Percentiles rank a stretch among this genome's conserved stretches.
phyloP scores from a whole-genome alignment of 92 coral and sea anemone genomes.

The Hydrozoanthus gracilis region DNA sequence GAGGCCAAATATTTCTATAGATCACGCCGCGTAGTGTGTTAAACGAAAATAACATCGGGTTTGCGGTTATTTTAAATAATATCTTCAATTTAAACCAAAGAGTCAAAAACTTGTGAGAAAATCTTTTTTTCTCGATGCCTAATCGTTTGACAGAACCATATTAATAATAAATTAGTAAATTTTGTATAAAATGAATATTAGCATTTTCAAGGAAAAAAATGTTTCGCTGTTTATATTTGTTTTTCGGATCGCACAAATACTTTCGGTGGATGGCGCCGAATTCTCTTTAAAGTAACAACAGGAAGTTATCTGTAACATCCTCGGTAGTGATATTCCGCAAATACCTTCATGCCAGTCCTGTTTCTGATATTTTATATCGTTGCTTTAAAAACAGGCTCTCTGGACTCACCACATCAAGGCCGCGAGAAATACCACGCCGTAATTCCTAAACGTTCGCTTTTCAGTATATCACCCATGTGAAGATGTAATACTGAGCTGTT shows the following conservation, averaged over 20 bases:
- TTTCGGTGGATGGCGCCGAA: neutral
- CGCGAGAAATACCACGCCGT: neutral
- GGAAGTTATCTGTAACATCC: neutral
- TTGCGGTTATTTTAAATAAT: neutral
- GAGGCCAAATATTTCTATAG: neutral
- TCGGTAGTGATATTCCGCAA: neutral
- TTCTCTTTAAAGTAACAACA: slow-evolving; percentile 4
- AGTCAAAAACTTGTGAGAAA: slow-evolving; percentile 11
- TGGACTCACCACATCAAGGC: neutral
- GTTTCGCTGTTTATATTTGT: slow-evolving; percentile 2
- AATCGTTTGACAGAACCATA: slow-evolving; percentile 16
- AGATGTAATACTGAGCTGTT: too few species aligned
- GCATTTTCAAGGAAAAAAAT: slow-evolving; percentile 43
- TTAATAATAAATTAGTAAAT: slow-evolving; percentile 80
- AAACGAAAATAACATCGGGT: neutral
- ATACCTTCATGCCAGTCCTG: neutral
- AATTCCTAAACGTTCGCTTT: neutral
- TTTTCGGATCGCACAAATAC: neutral
- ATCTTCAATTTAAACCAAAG: neutral
- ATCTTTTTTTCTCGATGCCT: neutral
- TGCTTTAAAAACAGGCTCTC: slow-evolving; percentile 3
- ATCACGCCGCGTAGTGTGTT: neutral
- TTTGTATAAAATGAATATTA: slow-evolving; percentile 64
- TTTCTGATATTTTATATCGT: neutral
- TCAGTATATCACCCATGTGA: neutral